Conservation (phyloP, 2,797 vertebrate species). For the Basileuterus tristriatus region DNA sequence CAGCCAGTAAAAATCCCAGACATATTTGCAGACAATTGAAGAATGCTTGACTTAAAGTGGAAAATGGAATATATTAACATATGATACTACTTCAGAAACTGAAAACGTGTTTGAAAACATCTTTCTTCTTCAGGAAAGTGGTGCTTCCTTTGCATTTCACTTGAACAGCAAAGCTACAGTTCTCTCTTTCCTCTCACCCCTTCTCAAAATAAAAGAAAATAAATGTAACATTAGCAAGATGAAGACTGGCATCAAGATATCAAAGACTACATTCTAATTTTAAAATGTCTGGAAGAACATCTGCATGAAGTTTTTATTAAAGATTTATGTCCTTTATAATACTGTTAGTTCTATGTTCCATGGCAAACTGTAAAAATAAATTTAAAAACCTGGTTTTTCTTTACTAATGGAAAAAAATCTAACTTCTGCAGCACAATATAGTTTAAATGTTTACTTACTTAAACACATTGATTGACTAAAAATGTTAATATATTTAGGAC, state of each 20-base stretch:
- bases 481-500: not conserved
- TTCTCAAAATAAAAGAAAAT: not conserved
- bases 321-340: not conserved
- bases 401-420: not conserved
- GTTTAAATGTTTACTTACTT: not conserved
- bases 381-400: not conserved
- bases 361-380: not conserved
- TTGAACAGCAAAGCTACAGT: not conserved
- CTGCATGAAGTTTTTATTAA: not conserved
- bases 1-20: not conserved
- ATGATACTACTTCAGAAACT: not conserved
- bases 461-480: not conserved
- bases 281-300: not conserved
- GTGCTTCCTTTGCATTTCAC: not conserved
- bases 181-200: not conserved
- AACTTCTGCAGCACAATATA: not conserved
- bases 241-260: not conserved
- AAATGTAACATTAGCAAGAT: not conserved
- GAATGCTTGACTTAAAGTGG: not conserved
- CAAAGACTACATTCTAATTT: not conserved
- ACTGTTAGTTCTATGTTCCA: not conserved
- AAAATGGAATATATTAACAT: constrained; percentile 6
- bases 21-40: not conserved
- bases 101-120: constrained; percentile 5
- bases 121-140: not conserved